Conservation (phyloP, 2,888 invertebrate species). For the Ennomos erosarius region DNA sequence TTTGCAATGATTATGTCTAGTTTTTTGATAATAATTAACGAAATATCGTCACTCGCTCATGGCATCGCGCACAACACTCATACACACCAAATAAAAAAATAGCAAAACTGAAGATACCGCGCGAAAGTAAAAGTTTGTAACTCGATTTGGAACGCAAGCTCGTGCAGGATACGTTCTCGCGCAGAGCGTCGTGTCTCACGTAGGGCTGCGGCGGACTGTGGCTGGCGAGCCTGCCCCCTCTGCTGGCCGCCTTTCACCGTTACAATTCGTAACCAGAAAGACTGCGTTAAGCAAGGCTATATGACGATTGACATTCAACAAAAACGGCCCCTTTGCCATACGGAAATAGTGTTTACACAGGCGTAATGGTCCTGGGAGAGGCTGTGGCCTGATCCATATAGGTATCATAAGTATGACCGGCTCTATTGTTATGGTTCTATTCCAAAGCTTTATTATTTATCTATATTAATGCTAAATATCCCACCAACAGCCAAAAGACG, state of each 20-base stretch:
- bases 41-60: conserved; percentile 66
- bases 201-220: conserved; percentile 56
- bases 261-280: conserved; percentile 76
- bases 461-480: too few relatives aligned
- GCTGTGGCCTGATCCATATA: conserved; percentile 32
- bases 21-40: conserved; percentile 41
- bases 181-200: conserved; percentile 43
- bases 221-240: conserved; percentile 55
- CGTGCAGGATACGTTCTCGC: conserved; percentile 27
- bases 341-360: conserved; percentile 67
- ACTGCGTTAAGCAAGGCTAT: conserved; percentile 80
- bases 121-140: conserved; percentile 69
- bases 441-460: too few relatives aligned
- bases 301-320: conserved; percentile 82
- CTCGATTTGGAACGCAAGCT: conserved; percentile 46
- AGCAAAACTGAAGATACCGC: conserved; percentile 53
- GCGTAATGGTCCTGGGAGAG: conserved; percentile 31
- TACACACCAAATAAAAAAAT: conserved; percentile 36
- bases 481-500: too few relatives aligned
- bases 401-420: too few relatives aligned
- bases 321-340: conserved; percentile 67
- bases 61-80: conserved; percentile 55
- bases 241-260: conserved; percentile 69
- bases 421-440: too few relatives aligned
- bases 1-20: conserved; percentile 61